Conservation (phyloP, 2,797 vertebrate genomes). For the Leptatherina wallacei region DNA sequence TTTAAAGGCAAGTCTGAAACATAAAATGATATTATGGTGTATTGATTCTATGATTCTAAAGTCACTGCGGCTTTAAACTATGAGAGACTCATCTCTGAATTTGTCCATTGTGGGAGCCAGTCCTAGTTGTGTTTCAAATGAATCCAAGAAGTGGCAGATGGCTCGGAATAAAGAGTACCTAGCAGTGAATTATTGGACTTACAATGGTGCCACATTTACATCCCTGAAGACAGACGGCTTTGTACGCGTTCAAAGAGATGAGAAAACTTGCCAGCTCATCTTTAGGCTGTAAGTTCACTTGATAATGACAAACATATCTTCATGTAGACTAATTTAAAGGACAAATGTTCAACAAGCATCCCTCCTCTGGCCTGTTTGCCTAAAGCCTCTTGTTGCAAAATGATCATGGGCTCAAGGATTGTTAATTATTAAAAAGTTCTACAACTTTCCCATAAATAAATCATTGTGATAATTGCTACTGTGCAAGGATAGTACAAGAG, state of each 20-base stretch:
- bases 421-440: background rate
- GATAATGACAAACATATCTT: background rate
- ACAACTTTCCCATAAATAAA: background rate
- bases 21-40: too few relatives aligned
- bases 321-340: background rate
- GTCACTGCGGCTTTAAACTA: background rate
- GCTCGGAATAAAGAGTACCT: slow-evolving; percentile 21
- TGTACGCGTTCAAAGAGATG: slow-evolving; percentile 15
- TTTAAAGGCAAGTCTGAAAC: too few relatives aligned
- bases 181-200: slow-evolving; percentile 53
- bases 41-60: background rate
- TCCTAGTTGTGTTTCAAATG: slow-evolving; percentile 14
- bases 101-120: slow-evolving; percentile 6
- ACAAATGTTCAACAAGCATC: background rate
- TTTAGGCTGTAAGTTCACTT: too few relatives aligned
- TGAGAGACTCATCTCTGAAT: slow-evolving; percentile 2
- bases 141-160: slow-evolving; percentile 57
- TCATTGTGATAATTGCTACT: background rate
- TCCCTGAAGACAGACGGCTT: slow-evolving; percentile 26
- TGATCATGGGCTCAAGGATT: background rate
- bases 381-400: background rate
- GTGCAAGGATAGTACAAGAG: background rate
- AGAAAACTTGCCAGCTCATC: background rate
- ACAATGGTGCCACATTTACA: slow-evolving; percentile 19
- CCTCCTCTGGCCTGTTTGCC: background rate